A percentile compares a stretch with the other conserved stretches of the same genome.
These are phyloP conservation scores for Lepidurus couesii DNA, from an alignment of 1,140 invertebrate species.

Conservation along the genomic window DNA sequence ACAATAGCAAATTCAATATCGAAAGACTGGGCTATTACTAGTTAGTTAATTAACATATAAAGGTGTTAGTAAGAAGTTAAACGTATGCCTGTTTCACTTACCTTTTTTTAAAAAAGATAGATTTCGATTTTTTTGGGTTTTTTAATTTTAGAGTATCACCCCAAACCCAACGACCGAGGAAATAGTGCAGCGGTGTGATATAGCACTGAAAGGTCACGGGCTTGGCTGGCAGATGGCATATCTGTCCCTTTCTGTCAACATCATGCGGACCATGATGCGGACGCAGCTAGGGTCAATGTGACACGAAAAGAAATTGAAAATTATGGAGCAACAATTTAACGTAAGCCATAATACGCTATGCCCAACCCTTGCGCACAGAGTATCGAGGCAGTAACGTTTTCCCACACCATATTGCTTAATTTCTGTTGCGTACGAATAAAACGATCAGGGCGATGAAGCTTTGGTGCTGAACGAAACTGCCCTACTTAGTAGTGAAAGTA, in stretches of 20 bases:
- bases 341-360: background rate
- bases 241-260: background rate
- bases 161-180: conserved; percentile 13
- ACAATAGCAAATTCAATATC: background rate
- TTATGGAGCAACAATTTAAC: background rate
- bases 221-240: background rate
- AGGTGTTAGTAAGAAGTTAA: background rate
- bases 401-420: background rate
- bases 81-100: background rate
- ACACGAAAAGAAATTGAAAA: background rate
- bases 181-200: background rate
- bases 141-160: conserved; percentile 5
- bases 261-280: background rate
- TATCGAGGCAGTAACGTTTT: background rate
- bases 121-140: conserved; percentile 17
- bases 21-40: background rate
- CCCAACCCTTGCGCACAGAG: too few species aligned
- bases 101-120: conserved; percentile 13
- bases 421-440: background rate
- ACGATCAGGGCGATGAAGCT: background rate
- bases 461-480: background rate
- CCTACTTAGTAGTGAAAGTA: conserved; percentile 14
- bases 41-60: background rate
- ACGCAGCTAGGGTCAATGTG: background rate
- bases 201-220: background rate